phyloP scores from a whole-genome alignment of 2,113 vertebrate species.

The Entelurus aequoreus region DNA sequence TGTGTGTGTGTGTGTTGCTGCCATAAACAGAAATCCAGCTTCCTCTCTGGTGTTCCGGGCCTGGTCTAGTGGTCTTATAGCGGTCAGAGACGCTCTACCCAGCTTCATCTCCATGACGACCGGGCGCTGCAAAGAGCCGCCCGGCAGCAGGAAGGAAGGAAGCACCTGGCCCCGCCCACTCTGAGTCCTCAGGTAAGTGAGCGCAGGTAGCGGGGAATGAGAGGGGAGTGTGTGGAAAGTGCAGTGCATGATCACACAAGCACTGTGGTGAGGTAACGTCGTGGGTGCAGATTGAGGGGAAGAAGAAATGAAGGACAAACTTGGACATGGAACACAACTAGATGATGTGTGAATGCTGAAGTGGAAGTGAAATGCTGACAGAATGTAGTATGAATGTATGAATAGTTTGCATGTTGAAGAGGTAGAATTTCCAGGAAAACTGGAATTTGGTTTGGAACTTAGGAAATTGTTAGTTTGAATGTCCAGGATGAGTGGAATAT shows the following conservation, averaged over 20 bases:
- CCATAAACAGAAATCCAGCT: slow-evolving; percentile 53
- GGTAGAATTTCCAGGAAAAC: too few species aligned
- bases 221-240: slow-evolving; percentile 18
- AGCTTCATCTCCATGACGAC: slow-evolving; percentile 40
- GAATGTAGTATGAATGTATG: too few species aligned
- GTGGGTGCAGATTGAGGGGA: slow-evolving; percentile 3
- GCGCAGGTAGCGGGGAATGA: slow-evolving; percentile 18
- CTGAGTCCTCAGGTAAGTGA: slow-evolving; percentile 44
- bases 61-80: slow-evolving; percentile 26
- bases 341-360: too few species aligned
- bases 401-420: too few species aligned
- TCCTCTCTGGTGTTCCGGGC: slow-evolving; percentile 43
- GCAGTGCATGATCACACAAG: slow-evolving; percentile 50
- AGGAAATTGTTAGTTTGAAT: too few species aligned
- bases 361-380: too few species aligned
- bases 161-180: slow-evolving; percentile 35
- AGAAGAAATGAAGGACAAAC: slow-evolving; percentile 1
- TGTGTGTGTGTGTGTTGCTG: slow-evolving; percentile 33
- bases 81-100: slow-evolving; percentile 2
- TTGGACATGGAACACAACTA: too few species aligned
- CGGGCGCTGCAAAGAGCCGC: slow-evolving; percentile 34
- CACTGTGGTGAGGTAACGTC: background rate
- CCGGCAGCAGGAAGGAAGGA: slow-evolving; percentile 56
- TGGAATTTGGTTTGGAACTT: too few species aligned
- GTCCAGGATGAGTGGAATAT: too few species aligned